Conservation (phyloP, 2,113 vertebrate genomes). For the Hemiprocne comata region DNA sequence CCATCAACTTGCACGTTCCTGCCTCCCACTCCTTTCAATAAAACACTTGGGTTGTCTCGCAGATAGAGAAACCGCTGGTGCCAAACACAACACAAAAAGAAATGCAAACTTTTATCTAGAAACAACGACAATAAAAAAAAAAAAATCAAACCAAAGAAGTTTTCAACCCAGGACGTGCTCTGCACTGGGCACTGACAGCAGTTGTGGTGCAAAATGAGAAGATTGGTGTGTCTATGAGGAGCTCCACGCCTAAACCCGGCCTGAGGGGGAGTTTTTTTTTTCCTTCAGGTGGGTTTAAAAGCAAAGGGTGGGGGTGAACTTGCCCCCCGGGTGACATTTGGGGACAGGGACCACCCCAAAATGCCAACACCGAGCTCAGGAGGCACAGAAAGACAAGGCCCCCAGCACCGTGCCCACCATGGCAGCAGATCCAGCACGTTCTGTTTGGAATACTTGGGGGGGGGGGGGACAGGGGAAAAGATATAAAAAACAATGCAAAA, state of each 20-base stretch:
- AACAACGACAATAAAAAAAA: not conserved
- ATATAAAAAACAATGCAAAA: not conserved
- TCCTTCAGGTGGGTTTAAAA: too few species aligned
- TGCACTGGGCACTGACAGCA: too few species aligned
- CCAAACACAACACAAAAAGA: not conserved
- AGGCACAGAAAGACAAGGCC: not conserved
- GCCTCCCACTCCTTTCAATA: not conserved
- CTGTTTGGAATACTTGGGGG: not conserved
- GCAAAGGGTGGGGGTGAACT: too few species aligned
- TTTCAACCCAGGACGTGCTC: not conserved
- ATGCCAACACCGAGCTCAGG: accelerated
- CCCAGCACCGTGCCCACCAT: not conserved
- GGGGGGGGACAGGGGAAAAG: not conserved
- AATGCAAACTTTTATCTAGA: not conserved
- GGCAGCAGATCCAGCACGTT: not conserved
- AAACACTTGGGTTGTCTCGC: not conserved
- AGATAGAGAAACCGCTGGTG: not conserved
- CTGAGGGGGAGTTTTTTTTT: too few species aligned
- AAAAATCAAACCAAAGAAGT: not conserved
- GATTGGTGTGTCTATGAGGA: not conserved
- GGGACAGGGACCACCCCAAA: not conserved
- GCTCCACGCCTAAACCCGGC: not conserved
- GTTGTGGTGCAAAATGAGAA: not conserved
- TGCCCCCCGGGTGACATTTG: too few species aligned
- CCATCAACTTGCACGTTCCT: not conserved